Percentiles rank a stretch among this genome's conserved stretches.
Conservation (phyloP, 2,888 invertebrate species). For the Sipunculus nudus region DNA sequence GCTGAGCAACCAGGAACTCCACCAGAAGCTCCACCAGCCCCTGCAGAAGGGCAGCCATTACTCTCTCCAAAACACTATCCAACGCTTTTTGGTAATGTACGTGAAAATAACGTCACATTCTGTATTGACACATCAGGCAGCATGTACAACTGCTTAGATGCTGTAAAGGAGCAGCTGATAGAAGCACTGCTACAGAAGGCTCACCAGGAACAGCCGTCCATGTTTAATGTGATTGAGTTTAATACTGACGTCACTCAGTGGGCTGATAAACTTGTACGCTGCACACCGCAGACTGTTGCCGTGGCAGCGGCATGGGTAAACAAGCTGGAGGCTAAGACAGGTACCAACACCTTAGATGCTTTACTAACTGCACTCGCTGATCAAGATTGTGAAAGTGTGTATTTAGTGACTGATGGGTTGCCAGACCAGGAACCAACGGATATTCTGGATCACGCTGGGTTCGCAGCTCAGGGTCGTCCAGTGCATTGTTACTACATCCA, state of each 20-base stretch:
- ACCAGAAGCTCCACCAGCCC: too few species aligned
- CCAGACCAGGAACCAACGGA: conserved; percentile 62
- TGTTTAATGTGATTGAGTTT: conserved; percentile 64
- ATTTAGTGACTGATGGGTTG: conserved; percentile 62
- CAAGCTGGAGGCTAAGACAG: conserved; percentile 59
- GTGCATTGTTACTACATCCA: conserved; percentile 62
- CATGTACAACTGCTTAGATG: conserved; percentile 60
- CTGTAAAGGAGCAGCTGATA: conserved; percentile 62
- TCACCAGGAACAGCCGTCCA: conserved; percentile 44
- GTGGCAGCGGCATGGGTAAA: conserved; percentile 62
- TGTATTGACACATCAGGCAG: conserved; percentile 66
- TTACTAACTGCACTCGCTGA: conserved; percentile 59
- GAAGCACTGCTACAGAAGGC: conserved; percentile 56
- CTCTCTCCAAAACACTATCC: too few species aligned
- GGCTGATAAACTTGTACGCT: conserved; percentile 63
- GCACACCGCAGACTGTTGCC: conserved; percentile 61
- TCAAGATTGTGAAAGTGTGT: conserved; percentile 57
- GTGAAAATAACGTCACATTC: conserved; percentile 62
- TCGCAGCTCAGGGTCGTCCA: conserved; percentile 50
- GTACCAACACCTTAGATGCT: conserved; percentile 64
- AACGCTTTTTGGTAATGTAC: conserved; percentile 59
- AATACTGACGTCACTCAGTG: conserved; percentile 64
- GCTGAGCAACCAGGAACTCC: too few species aligned
- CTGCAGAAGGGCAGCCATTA: too few species aligned
- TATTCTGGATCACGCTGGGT: conserved; percentile 57